Base-by-base conservation (phyloP, 2,888 invertebrate genomes). In the Mycalesis mineus region DNA sequence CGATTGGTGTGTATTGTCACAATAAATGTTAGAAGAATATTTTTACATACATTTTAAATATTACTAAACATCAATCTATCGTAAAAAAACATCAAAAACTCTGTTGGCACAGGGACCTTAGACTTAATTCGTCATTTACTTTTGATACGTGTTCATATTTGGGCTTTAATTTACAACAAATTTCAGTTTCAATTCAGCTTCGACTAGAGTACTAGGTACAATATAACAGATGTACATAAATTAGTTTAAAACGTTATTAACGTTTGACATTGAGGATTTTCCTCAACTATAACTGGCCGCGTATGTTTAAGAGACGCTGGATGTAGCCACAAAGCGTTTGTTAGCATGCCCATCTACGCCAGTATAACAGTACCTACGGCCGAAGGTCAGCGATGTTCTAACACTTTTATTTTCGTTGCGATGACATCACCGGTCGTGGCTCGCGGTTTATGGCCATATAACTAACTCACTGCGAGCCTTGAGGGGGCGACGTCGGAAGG, bases 371-470 rank as follows among this genome's bases (percentile, higher is more conserved):
- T 54, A 60, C 40, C 22, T 22, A 37, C 47, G 14, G 41, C 15
- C n/a, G 52, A 57, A 57, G 60, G 60, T 45, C 60, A 17, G 8
- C 44, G 55, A 50, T 60, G 54, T 51, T 60, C 57, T 57, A 60
- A 57, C 54, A 71, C 67, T 75, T 69, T 75, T 77, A 77, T 77
- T 77, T 75, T 70, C 63, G 71, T 61, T 45, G 28, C 45, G 69
- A 63, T 79, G 77, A 77, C 77, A 73, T 80, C 77, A 77, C n/a
- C 22, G 51, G 28, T 44, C 40, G 22, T 22, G 22, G 22, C 22
- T 22, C 44, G n/a, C 44, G 28, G 15, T 40, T 15, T 51, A 51
- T 51, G 51, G 51, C 7, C 51, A 51, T 31, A 47, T 31, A 47
- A 7, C 45, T 45, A 15, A n/a, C n/a, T n/a, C n/a, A n/a, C n/a